Percentiles rank a stretch among this genome's conserved stretches.
These are phyloP conservation scores for Heliothis subflexa DNA, from an alignment of 1,140 invertebrate species.

Conservation along the genomic window DNA sequence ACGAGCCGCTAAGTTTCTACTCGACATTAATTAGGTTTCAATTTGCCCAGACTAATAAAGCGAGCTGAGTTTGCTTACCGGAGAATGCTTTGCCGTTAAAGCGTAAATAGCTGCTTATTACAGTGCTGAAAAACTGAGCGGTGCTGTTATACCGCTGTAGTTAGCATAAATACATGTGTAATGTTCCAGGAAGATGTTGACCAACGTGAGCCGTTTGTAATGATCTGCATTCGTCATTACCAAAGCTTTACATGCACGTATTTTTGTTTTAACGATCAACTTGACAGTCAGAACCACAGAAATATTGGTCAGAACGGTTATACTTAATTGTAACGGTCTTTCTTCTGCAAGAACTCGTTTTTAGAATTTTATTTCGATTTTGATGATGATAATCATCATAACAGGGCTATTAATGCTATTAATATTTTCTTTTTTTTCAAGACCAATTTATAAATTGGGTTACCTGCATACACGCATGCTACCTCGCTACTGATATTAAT, in stretches of 20 bases:
- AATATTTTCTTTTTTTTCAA: too few species aligned
- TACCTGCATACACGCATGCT: conserved; percentile 19
- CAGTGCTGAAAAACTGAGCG: conserved; percentile 19
- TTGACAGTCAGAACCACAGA: not conserved
- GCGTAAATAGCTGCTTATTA: conserved; percentile 28
- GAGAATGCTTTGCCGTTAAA: conserved; percentile 23
- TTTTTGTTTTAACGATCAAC: conserved; percentile 1
- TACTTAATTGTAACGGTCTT: not conserved
- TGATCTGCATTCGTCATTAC: not conserved
- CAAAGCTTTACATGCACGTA: not conserved
- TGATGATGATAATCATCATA: conserved; percentile 7
- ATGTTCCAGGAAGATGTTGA: conserved; percentile 21
- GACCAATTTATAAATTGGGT: conserved; percentile 11
- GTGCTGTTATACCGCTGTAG: conserved; percentile 25
- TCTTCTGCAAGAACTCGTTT: conserved; percentile 5
- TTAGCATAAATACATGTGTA: conserved; percentile 42
- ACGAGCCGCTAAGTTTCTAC: conserved; percentile 55
- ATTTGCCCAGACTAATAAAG: conserved; percentile 48
- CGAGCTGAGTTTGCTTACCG: conserved; percentile 18
- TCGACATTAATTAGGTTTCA: conserved; percentile 59
- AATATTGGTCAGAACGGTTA: not conserved
- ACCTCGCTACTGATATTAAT: not conserved
- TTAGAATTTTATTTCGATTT: conserved; percentile 4
- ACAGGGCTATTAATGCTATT: too few species aligned
- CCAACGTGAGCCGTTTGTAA: not conserved